A percentile compares a stretch with the other conserved stretches of the same genome.
Evolutionary conservation across 2,797 vertebrate genomes (phyloP).

Genomic region (Acanthurus tractus): DNA sequence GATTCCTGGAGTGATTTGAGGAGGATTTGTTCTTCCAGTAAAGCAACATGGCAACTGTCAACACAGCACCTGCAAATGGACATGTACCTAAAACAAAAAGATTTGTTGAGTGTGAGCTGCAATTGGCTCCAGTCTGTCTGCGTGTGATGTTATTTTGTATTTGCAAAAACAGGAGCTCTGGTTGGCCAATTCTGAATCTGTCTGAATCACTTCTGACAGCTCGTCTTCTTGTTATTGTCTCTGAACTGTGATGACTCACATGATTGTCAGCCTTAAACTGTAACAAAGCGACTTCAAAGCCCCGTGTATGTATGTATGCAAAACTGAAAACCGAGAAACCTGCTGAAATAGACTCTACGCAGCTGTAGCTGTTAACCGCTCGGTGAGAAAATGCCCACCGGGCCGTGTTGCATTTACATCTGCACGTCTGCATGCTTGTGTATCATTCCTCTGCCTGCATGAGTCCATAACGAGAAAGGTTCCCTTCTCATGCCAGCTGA

Average conservation of each 20-base stretch:
- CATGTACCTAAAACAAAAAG: constrained; percentile 6
- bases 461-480: constrained; percentile 34
- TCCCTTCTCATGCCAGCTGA: constrained; percentile 58
- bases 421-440: constrained; percentile 30
- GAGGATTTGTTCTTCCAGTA: constrained; percentile 61
- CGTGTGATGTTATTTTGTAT: background rate
- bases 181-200: background rate
- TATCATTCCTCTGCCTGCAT: constrained; percentile 59
- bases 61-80: constrained; percentile 31
- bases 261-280: background rate
- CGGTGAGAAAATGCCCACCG: constrained; percentile 11
- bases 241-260: constrained; percentile 1
- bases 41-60: constrained; percentile 34
- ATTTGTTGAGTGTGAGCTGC: constrained; percentile 19
- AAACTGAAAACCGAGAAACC: constrained; percentile 16
- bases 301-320: background rate
- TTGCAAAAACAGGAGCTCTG: constrained; percentile 25
- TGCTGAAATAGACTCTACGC: constrained; percentile 23
- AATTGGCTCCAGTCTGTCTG: constrained; percentile 36
- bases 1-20: constrained; percentile 58
- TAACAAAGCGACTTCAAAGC: constrained; percentile 16
- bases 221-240: background rate
- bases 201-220: constrained; percentile 1
- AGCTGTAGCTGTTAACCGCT: constrained; percentile 38
- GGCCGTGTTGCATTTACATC: constrained; percentile 24